Conservation (phyloP, 2,888 invertebrate genomes). For the Himalopsyche kuldschensis region DNA sequence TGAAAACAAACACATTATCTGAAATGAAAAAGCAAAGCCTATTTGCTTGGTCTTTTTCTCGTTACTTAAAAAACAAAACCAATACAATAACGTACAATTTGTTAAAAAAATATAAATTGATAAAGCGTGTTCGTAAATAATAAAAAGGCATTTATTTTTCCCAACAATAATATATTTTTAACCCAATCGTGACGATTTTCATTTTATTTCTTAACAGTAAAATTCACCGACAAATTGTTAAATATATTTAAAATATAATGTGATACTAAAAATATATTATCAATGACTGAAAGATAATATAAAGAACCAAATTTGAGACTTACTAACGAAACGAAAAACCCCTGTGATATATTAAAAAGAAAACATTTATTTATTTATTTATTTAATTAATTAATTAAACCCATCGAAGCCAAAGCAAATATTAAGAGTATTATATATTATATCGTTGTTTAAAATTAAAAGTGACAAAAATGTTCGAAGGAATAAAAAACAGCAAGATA, state of each 20-base stretch:
- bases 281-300: slow-evolving; percentile 6
- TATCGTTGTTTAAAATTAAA: slow-evolving; percentile 3
- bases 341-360: slow-evolving; percentile 23
- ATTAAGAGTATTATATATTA: not conserved
- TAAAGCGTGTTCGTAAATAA: too few species aligned
- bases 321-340: slow-evolving; percentile 25
- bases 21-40: too few species aligned
- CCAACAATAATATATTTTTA: too few species aligned
- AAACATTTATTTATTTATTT: not conserved
- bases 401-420: not conserved
- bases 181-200: not conserved
- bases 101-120: too few species aligned
- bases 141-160: too few species aligned
- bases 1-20: too few species aligned
- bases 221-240: not conserved
- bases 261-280: not conserved
- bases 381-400: not conserved
- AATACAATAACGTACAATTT: too few species aligned
- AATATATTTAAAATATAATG: not conserved
- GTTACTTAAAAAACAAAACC: too few species aligned
- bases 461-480: slow-evolving; percentile 70
- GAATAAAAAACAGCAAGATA: slow-evolving; percentile 74
- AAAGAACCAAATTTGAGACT: slow-evolving; percentile 27
- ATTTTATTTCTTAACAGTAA: not conserved
- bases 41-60: too few species aligned